Evolutionary conservation across 2,113 vertebrate species (phyloP).

Genomic region (Phyllostomus hastatus): DNA sequence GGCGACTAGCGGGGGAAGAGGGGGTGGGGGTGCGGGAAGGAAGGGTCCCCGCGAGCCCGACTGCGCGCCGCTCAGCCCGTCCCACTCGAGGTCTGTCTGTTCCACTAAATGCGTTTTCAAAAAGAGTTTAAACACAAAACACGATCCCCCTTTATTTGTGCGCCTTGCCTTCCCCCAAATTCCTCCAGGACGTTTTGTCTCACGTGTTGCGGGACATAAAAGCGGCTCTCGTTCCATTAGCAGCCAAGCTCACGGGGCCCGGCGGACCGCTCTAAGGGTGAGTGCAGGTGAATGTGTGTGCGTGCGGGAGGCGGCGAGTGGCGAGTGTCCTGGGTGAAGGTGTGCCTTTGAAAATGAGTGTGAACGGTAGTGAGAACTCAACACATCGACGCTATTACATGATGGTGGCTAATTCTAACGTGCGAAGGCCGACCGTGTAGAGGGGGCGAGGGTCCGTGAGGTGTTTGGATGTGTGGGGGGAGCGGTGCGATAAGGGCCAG

Average conservation of each 20-base stretch:
- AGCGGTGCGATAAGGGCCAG: not conserved
- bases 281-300: conserved; percentile 10
- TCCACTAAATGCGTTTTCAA: not conserved
- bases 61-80: not conserved
- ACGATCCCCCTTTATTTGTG: not conserved
- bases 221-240: conserved; percentile 26
- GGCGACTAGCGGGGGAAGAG: not conserved
- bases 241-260: not conserved
- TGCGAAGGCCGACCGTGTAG: not conserved
- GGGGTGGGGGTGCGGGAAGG: not conserved
- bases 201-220: conserved; percentile 48
- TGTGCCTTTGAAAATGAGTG: not conserved
- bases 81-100: not conserved
- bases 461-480: not conserved
- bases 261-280: conserved; percentile 36
- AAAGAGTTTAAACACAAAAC: conserved; percentile 59
- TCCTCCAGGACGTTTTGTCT: conserved; percentile 63
- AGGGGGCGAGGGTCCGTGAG: not conserved
- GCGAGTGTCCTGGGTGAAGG: not conserved
- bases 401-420: not conserved
- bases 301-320: not conserved
- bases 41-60: not conserved
- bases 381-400: not conserved
- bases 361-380: not conserved
- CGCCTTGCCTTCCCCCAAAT: not conserved